Evolutionary conservation across 2,797 vertebrate species (phyloP), one percentile per base, ranked within the genome.

Genomic region (Basileuterus tristriatus): DNA sequence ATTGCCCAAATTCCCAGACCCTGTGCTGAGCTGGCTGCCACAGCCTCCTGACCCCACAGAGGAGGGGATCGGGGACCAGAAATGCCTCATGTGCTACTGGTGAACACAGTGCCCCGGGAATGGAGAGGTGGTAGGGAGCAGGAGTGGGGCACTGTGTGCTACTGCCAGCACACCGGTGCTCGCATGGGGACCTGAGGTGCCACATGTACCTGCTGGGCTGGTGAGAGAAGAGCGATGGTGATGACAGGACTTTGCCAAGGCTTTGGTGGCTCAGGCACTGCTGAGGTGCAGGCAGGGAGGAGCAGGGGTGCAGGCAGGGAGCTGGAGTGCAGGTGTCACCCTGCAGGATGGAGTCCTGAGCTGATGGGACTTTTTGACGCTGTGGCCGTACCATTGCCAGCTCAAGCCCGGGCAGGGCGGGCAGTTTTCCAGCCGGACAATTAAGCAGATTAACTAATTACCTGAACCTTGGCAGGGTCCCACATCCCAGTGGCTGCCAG

Each of bases 381-480:
- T 3, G 4, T 4, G 22, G 32, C 44, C 2, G 0, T 76, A 62
- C 59, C n/a, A 15, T 9, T 5, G 52, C 30, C 71, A 64, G 43
- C 32, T 24, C 58, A 36, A 78, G 49, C 26, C 41, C 12, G 27
- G 26, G n/a, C 65, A 63, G 49, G 58, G 29, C 17, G 0, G 53
- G 74, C 78, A 63, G 84, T 60, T 82, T 69, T 87, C 74, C 90
- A 90, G 80, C 2, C 1, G 34, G 50, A 81, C 90, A 85, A 80
- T 93, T 83, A 93, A 93, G 60, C 6, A 47, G 41, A 87, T 91
- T 75, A 96, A 69, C 43, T 91, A 59, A 95, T 95, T 81, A 84
- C 49, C 81, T 71, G 47, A 14, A 5, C 50, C 34, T 83, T 87
- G 89, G 83, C 89, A 82, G 59, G 41, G 32, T 27, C 59, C 53